Conservation (phyloP, 2,797 vertebrate genomes). For the Argyrosomus regius region DNA sequence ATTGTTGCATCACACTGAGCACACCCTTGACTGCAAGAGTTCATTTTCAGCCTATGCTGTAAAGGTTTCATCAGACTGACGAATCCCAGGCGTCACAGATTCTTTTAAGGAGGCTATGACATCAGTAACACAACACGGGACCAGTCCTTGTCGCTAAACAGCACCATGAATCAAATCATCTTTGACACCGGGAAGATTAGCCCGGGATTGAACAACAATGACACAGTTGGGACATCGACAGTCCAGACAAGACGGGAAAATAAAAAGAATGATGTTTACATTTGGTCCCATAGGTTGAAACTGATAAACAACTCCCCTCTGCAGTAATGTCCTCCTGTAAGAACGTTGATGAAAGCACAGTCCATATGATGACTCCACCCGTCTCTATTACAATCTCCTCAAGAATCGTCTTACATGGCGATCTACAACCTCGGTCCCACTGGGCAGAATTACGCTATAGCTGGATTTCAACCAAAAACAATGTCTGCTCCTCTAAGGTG, state of each 20-base stretch:
- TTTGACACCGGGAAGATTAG: conserved; percentile 8
- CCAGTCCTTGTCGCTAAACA: background rate
- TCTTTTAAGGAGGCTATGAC: conserved; percentile 9
- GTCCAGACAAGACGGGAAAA: background rate
- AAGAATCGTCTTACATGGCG: conserved; percentile 11
- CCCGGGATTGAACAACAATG: background rate
- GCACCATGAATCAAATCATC: background rate
- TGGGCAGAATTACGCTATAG: conserved; percentile 6
- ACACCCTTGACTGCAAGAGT: conserved; percentile 25
- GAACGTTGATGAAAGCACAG: background rate
- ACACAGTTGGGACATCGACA: too few species aligned
- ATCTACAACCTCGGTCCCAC: conserved; percentile 21
- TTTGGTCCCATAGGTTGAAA: background rate
- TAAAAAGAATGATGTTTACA: background rate
- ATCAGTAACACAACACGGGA: conserved; percentile 3
- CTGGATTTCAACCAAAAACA: conserved; percentile 37
- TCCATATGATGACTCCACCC: conserved; percentile 37
- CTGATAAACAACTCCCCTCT: background rate
- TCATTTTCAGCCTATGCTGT: conserved; percentile 31
- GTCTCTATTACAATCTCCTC: conserved; percentile 23
- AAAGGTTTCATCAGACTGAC: conserved; percentile 40
- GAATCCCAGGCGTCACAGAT: conserved; percentile 18
- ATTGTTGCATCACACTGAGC: conserved; percentile 41
- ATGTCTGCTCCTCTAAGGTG: conserved; percentile 3
- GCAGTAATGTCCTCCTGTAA: background rate